A percentile compares a stretch with the other conserved stretches of the same genome.
phyloP scores from a whole-genome alignment of 2,888 invertebrate species.

The Aphodius granarius region DNA sequence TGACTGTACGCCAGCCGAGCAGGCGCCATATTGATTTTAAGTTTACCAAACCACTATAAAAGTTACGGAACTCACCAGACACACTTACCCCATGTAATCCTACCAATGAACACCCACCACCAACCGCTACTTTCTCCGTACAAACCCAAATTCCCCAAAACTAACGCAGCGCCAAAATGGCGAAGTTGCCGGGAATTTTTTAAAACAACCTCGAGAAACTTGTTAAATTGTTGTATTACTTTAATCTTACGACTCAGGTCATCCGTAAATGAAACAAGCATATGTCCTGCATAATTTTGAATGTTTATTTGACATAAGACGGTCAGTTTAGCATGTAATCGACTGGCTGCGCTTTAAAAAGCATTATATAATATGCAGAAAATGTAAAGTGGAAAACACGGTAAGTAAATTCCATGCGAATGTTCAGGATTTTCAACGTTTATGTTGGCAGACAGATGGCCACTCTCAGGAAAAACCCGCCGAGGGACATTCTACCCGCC shows the following conservation, averaged over 20 bases:
- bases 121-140: constrained; percentile 1
- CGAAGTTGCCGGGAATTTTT: neutral
- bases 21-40: constrained; percentile 56
- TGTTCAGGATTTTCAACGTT: neutral
- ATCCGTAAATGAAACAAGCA: too few species aligned
- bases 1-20: constrained; percentile 50
- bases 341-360: too few species aligned
- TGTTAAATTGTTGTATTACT: too few species aligned
- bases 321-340: too few species aligned
- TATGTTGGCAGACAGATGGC: neutral
- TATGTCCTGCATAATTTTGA: too few species aligned
- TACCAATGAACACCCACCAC: neutral
- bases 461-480: neutral
- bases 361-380: too few species aligned
- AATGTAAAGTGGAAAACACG: too few species aligned
- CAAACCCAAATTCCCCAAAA: neutral
- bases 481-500: neutral
- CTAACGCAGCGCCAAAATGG: neutral
- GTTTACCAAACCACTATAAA: constrained; percentile 28
- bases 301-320: too few species aligned
- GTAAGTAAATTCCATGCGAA: too few species aligned
- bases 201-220: too few species aligned
- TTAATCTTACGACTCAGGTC: too few species aligned
- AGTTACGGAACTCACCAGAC: constrained; percentile 26
- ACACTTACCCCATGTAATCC: constrained; percentile 8